These are phyloP conservation scores for Hydrolagus colliei DNA, from an alignment of 2,797 vertebrate species.

Conservation along the genomic window DNA sequence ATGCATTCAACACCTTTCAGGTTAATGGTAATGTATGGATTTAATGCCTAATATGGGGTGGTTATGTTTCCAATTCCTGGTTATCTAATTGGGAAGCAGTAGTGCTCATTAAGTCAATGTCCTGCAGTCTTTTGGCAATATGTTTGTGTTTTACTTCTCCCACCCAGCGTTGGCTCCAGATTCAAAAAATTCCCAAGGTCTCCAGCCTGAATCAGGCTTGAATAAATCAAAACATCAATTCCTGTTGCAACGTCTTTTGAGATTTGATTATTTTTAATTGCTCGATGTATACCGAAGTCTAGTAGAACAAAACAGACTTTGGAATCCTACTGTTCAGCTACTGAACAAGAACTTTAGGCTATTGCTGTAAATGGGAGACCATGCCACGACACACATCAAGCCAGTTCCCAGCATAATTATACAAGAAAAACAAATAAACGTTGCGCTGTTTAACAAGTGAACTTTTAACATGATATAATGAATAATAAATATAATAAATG, in stretches of 20 bases:
- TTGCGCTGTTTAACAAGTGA: neutral
- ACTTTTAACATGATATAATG: neutral
- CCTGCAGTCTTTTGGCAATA: neutral
- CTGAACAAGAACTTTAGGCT: neutral
- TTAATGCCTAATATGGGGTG: too few species aligned
- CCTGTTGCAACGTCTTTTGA: neutral
- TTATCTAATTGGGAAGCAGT: neutral
- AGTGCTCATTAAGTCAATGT: too few species aligned
- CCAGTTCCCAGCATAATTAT: neutral
- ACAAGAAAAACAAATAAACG: neutral
- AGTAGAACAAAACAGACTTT: neutral
- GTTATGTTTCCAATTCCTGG: neutral
- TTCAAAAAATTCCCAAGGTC: neutral
- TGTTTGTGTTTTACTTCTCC: neutral
- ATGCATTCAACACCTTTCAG: too few species aligned
- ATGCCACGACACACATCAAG: neutral
- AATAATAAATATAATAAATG: slow-evolving; percentile 26
- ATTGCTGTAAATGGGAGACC: neutral
- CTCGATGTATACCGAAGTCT: neutral
- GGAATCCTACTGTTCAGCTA: neutral
- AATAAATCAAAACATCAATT: neutral
- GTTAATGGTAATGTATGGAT: too few species aligned
- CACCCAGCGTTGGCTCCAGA: neutral
- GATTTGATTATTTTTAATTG: neutral
- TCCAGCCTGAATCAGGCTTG: neutral